Evolutionary conservation across 2,888 invertebrate genomes (phyloP).

Genomic region (Litoditis marina): DNA sequence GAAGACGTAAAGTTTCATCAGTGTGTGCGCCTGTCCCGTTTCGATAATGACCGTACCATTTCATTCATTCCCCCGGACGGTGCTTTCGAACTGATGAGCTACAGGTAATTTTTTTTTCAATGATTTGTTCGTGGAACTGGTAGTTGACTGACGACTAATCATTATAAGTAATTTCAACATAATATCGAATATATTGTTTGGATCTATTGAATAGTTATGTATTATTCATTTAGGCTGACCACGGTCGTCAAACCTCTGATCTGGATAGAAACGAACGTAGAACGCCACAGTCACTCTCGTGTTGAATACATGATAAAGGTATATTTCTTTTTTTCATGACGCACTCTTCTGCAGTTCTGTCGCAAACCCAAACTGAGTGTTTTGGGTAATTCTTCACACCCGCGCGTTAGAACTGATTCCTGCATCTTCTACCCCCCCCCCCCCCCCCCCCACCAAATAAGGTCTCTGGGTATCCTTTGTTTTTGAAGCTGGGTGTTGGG

Average conservation of each 20-base stretch:
- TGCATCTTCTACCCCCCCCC: no score
- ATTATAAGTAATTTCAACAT: background rate
- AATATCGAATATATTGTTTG: background rate
- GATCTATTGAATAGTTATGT: no score
- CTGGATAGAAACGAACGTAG: constrained; percentile 98
- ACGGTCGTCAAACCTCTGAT: constrained; percentile 82
- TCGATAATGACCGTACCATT: constrained; percentile 93
- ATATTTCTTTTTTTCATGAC: background rate
- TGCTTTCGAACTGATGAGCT: constrained; percentile 86
- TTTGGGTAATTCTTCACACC: no score
- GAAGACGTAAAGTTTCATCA: constrained; percentile 99
- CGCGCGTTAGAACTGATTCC: no score
- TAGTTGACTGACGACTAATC: background rate
- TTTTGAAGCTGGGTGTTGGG: background rate
- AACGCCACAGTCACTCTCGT: constrained; percentile 92
- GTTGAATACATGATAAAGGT: constrained; percentile 96
- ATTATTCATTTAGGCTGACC: constrained; percentile 27
- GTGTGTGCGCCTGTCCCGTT: constrained; percentile 89
- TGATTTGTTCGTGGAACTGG: no score
- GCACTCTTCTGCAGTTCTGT: no score
- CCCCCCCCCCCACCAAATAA: background rate
- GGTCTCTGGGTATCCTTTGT: background rate
- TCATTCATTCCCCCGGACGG: constrained; percentile 95
- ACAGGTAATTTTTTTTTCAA: constrained; percentile 19
- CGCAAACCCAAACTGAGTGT: no score